phyloP scores from a whole-genome alignment of 2,888 invertebrate genomes.

The Watsonalla binaria region DNA sequence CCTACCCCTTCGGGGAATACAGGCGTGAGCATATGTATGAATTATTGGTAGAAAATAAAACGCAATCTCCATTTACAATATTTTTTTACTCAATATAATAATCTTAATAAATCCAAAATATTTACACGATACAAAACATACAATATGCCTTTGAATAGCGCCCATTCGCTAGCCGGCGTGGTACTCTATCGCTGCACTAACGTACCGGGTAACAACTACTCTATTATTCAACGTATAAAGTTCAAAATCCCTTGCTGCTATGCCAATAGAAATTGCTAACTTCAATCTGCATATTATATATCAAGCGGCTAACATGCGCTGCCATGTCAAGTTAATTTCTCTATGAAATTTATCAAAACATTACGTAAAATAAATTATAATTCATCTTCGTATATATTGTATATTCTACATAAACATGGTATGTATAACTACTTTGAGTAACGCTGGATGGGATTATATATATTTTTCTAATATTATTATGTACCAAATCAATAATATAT shows the following conservation, averaged over 20 bases:
- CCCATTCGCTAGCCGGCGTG: slow-evolving; percentile 45
- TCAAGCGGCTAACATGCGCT: background rate
- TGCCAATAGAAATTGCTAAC: background rate
- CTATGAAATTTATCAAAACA: background rate
- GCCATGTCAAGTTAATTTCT: background rate
- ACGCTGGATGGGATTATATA: background rate
- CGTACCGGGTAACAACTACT: slow-evolving; percentile 27
- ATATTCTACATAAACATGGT: background rate
- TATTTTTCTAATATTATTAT: background rate
- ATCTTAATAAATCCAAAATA: slow-evolving; percentile 80
- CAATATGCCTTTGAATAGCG: slow-evolving; percentile 67
- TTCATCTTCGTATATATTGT: background rate
- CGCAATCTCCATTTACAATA: slow-evolving; percentile 66
- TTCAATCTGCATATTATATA: background rate
- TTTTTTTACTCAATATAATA: slow-evolving; percentile 80
- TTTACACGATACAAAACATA: slow-evolving; percentile 79
- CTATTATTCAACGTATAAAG: slow-evolving; percentile 21
- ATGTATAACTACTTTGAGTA: background rate
- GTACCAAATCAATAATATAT: background rate
- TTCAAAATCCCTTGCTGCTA: slow-evolving; percentile 23
- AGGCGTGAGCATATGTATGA: too few species aligned
- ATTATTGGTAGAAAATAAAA: slow-evolving; percentile 42
- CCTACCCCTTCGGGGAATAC: too few species aligned
- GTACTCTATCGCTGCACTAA: slow-evolving; percentile 22
- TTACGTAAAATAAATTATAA: background rate